These are phyloP conservation scores for Macroglossus sobrinus DNA, from an alignment of 2,113 vertebrate species.

Conservation along the genomic window DNA sequence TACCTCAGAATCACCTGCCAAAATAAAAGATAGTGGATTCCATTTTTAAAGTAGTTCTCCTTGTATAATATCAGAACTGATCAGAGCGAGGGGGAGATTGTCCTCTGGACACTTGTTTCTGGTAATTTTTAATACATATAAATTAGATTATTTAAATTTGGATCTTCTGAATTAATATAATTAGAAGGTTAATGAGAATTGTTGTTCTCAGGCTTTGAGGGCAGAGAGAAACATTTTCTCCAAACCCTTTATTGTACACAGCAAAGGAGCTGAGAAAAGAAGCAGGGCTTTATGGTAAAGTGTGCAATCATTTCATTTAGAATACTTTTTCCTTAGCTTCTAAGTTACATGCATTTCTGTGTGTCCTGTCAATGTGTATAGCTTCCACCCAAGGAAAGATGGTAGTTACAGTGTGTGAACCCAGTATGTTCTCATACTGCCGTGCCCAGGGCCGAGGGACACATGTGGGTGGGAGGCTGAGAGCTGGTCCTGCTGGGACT, in stretches of 20 bases:
- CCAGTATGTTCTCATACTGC: too few relatives aligned
- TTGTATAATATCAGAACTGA: neutral
- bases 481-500: neutral
- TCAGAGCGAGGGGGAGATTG: accelerated
- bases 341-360: neutral
- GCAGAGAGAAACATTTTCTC: neutral
- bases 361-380: accelerated
- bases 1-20: neutral
- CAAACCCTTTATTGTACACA: neutral
- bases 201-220: neutral
- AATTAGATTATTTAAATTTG: neutral
- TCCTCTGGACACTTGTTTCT: neutral
- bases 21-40: neutral
- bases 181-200: neutral
- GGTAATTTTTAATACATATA: neutral
- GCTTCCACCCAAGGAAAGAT: neutral
- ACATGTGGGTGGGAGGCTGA: neutral
- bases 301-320: neutral
- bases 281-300: neutral
- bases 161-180: neutral
- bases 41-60: neutral
- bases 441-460: accelerated
- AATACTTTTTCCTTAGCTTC: neutral
- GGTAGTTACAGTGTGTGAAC: neutral
- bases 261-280: neutral